Percentiles rank a stretch among this genome's conserved stretches.
Conservation (phyloP, 2,797 vertebrate genomes). For the Parauchenoglanis punctatus region DNA sequence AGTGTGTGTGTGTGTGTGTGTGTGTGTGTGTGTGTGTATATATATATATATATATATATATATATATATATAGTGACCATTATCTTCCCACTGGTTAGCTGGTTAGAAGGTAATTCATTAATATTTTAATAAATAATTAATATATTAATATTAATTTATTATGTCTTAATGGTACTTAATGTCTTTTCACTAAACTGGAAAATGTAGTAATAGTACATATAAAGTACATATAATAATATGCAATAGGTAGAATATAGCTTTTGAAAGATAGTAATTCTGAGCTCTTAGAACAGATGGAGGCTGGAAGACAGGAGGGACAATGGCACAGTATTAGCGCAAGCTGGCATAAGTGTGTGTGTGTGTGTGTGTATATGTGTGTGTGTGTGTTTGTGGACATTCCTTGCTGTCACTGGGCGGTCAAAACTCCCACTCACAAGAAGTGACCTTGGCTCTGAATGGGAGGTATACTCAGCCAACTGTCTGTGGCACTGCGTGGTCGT, state of each 20-base stretch:
- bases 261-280: slow-evolving; percentile 18
- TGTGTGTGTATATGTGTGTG: slow-evolving; percentile 48
- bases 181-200: slow-evolving; percentile 18
- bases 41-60: too few species aligned
- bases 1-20: too few species aligned
- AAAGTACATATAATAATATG: slow-evolving; percentile 11
- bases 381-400: slow-evolving; percentile 64
- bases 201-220: neutral
- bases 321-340: slow-evolving; percentile 74
- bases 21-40: too few species aligned
- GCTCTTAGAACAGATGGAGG: slow-evolving; percentile 78
- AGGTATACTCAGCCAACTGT: slow-evolving; percentile 75
- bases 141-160: neutral
- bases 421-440: slow-evolving; percentile 63
- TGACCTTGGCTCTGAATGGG: slow-evolving; percentile 75
- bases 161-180: neutral
- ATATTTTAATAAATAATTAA: too few species aligned
- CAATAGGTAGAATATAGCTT: slow-evolving; percentile 30
- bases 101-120: too few species aligned
- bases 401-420: slow-evolving; percentile 65
- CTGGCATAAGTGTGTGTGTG: slow-evolving; percentile 63
- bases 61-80: neutral
- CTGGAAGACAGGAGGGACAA: slow-evolving; percentile 79
- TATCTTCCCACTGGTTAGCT: neutral
- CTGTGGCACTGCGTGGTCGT: slow-evolving; percentile 64